Conservation (phyloP, 2,888 invertebrate genomes). For the Napeogenes inachia region DNA sequence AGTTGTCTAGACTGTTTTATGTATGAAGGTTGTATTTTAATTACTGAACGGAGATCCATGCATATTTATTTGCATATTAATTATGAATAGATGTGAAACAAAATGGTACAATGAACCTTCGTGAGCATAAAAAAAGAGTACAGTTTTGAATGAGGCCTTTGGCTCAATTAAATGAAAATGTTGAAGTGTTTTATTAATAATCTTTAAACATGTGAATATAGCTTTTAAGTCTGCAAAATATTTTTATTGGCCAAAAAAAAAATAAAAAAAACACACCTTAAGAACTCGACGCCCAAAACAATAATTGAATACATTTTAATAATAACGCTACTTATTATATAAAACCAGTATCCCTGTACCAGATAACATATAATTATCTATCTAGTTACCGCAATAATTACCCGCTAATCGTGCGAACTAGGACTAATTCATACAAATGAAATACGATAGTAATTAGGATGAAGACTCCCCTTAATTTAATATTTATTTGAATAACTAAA, state of each 20-base stretch:
- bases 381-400: slow-evolving; percentile 36
- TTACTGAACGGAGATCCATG: background rate
- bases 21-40: slow-evolving; percentile 1
- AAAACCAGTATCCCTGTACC: slow-evolving; percentile 30
- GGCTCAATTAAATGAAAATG: no score
- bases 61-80: slow-evolving; percentile 1
- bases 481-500: slow-evolving; percentile 57
- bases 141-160: no score
- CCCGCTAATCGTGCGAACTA: slow-evolving; percentile 59
- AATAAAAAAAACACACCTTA: no score
- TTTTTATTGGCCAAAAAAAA: no score
- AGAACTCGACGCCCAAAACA: background rate
- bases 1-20: slow-evolving; percentile 1
- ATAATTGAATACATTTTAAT: background rate
- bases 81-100: background rate
- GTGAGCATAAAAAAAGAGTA: no score
- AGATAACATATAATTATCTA: slow-evolving; percentile 52
- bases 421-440: slow-evolving; percentile 46
- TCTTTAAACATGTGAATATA: background rate
- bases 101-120: no score
- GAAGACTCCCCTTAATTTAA: slow-evolving; percentile 39
- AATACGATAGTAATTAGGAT: slow-evolving; percentile 63
- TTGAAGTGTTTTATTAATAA: background rate
- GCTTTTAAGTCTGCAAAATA: no score
- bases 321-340: slow-evolving; percentile 11